phyloP scores from a whole-genome alignment of 1,140 invertebrate genomes.

The Hycleus cichorii region DNA sequence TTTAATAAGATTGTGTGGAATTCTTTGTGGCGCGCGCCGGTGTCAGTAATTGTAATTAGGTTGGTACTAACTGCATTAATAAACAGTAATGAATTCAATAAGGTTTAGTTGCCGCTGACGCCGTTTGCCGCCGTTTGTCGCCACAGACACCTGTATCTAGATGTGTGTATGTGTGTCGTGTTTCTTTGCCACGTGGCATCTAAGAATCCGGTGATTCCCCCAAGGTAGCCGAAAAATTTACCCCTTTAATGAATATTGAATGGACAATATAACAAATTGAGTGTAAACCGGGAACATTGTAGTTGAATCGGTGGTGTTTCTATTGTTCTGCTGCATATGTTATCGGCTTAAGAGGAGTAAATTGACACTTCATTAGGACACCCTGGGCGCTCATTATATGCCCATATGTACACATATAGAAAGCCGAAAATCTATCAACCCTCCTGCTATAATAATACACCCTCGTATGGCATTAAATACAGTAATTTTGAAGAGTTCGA shows the following conservation, averaged over 20 bases:
- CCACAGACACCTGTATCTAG: constrained; percentile 13
- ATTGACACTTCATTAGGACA: constrained; percentile 21
- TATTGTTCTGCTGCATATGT: constrained; percentile 12
- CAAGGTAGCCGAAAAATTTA: background rate
- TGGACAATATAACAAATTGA: constrained; percentile 19
- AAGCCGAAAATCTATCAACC: background rate
- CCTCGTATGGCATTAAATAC: too few species aligned
- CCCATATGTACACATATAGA: constrained; percentile 21
- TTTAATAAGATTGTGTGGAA: constrained; percentile 37
- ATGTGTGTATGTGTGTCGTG: background rate
- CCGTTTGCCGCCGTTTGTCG: constrained; percentile 28
- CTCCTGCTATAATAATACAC: background rate
- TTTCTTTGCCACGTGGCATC: constrained; percentile 3
- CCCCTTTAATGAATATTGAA: constrained; percentile 2
- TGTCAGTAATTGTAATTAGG: constrained; percentile 40
- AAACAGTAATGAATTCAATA: constrained; percentile 40
- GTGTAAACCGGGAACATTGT: constrained; percentile 15
- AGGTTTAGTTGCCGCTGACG: constrained; percentile 32
- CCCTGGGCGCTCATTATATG: constrained; percentile 27
- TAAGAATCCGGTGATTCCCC: too few species aligned
- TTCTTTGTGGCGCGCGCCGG: constrained; percentile 36
- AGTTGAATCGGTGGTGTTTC: background rate
- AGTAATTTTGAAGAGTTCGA: too few species aligned
- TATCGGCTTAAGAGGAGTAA: constrained; percentile 12
- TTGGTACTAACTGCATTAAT: constrained; percentile 39